Base-by-base conservation (phyloP, 2,797 vertebrate species). In the Karalla daura region DNA sequence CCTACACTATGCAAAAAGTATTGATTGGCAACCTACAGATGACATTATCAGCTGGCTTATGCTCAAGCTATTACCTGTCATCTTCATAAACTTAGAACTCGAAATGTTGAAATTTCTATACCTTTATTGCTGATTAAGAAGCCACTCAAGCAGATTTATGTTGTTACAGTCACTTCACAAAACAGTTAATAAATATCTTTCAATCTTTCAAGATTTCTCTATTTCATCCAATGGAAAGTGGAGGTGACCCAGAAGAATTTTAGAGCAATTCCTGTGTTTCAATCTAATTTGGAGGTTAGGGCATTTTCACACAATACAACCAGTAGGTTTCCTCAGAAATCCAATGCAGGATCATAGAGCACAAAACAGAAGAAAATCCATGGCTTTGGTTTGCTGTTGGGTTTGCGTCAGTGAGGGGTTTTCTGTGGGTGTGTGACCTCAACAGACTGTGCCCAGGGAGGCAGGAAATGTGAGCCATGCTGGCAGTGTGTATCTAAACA, bases 401-500 rank as follows among this genome's bases (percentile, higher is more conserved):
- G 45, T 79, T 70, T 56, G 55, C 55, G 59, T 76, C 58, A 72
- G 21, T 50, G 46, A 78, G 74, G 67, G 66, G 47, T 51, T 80
- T 71, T 68, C 59, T 72, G 46, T 7, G 53, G 62, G 68, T 73
- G 61, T 74, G 59, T 52, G 83, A 88, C 85, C 84, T 82, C 59
- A 74, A 83, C 83, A 88, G 78, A 69, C 83, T 85, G 80, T 85
- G 71, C 63, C 86, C 81, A 78, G 56, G 62, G 65, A 84, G 59
- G 66, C 83, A 77, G 78, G 83, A 88, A 80, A 88, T 86, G 74
- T 83, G 85, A 85, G 72, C 85, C 85, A 78, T 70, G 62, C 85
- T 85, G 83, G 68, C 74, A 78, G 59, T 74, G 60, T 78, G 82
- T 74, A 72, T 80, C 79, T 53, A 76, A 76, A 75, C 83, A 87